Conservation (phyloP, 1,140 invertebrate species). For the Nasonia giraulti region DNA sequence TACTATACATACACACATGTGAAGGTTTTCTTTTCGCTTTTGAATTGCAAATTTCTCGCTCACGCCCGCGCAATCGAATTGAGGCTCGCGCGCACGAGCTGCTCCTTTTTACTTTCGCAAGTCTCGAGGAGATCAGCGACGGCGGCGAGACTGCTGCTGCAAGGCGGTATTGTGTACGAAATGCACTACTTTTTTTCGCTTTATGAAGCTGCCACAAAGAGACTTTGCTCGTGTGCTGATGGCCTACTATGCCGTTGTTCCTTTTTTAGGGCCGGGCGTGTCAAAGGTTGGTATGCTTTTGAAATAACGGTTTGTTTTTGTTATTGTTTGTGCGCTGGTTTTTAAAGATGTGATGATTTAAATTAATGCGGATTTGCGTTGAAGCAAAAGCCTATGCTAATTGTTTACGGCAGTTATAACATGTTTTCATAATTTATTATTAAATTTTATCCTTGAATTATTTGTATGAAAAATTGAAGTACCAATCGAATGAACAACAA, state of each 20-base stretch:
- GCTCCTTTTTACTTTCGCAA: neutral
- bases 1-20: neutral
- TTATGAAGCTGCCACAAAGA: neutral
- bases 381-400: no score
- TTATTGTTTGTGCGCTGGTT: neutral
- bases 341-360: neutral
- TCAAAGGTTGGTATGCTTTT: conserved; percentile 1
- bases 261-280: neutral
- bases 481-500: neutral
- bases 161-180: neutral
- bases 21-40: neutral
- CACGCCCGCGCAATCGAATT: neutral
- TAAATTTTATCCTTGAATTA: no score
- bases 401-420: no score
- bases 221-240: neutral
- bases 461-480: neutral
- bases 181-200: neutral
- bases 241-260: neutral
- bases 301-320: neutral
- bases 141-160: neutral
- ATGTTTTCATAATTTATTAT: no score
- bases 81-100: no score
- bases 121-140: no score
- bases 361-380: neutral
- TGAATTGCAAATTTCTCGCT: neutral